Base-by-base conservation (phyloP, 2,797 vertebrate species). In the Leontocebus nigricollis region DNA sequence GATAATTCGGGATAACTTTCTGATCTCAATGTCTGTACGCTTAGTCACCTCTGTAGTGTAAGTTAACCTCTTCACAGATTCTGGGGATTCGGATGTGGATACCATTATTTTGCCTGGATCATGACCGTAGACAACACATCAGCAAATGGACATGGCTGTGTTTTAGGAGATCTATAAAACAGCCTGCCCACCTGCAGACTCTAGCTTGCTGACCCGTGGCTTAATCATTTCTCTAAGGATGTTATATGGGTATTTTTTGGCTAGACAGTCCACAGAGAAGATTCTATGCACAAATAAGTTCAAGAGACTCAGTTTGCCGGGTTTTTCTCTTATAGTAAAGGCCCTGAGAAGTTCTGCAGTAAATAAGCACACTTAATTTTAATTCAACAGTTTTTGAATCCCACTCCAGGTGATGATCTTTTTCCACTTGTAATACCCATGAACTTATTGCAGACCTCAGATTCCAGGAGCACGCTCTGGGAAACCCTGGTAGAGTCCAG, bases 381-480 rank as follows among this genome's bases (percentile, higher is more conserved):
- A 39, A 36, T 86, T n/a, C 8, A 50, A n/a, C 9, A 41, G 50
- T 95, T 95, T 92, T 92, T n/a, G n/a, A n/a, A n/a, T n/a, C n/a
- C n/a, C n/a, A n/a, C n/a, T n/a, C n/a, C n/a, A n/a, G n/a, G n/a
- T n/a, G n/a, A 12, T 17, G 24, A 84, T 50, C 33, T 44, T 24
- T 7, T 2, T 0, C 9, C 30, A 36, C 3, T 36, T 24, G 9
- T 52, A 41, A n/a, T 55, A 36, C 59, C 30, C 13, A 0, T 15
- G 36, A 64, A 41, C 11, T 8, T 36, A 12, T 17, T 33, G 10
- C 11, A 39, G 12, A n/a, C 48, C 75, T 96, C 1, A 2, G 41
- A 46, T 76, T 83, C 93, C 19, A 64, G 80, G 89, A 67, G 80
- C 10, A 4, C 14, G 11, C 46, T n/a, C 81, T 83, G 88, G 93